Evolutionary conservation across 2,113 vertebrate genomes (phyloP).

Genomic region (Argyrosomus japonicus): DNA sequence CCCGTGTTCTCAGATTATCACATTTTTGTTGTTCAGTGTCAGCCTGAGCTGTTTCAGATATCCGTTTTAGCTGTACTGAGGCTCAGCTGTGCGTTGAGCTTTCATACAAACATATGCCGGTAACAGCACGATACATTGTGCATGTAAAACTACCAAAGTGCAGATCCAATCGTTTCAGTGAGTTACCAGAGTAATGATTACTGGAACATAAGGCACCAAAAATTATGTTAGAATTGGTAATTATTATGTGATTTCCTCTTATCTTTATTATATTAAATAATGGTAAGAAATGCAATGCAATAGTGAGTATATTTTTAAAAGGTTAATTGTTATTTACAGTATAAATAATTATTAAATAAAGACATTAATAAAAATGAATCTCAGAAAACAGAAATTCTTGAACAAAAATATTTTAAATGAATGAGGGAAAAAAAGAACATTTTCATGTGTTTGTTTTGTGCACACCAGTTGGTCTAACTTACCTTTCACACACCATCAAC

Average conservation of each 20-base stretch:
- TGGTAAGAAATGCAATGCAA: not conserved
- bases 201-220: not conserved
- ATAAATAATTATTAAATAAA: not conserved
- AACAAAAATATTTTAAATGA: not conserved
- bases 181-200: not conserved
- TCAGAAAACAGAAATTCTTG: constrained; percentile 2
- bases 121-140: not conserved
- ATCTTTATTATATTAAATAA: constrained; percentile 5
- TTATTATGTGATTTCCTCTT: not conserved
- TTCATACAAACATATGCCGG: not conserved
- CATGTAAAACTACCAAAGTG: not conserved
- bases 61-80: not conserved
- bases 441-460: constrained; percentile 46
- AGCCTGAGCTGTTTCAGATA: not conserved
- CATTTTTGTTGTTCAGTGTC: not conserved
- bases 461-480: constrained; percentile 40
- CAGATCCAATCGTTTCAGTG: not conserved
- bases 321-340: not conserved
- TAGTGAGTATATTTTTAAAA: constrained; percentile 5
- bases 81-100: not conserved
- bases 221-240: not conserved
- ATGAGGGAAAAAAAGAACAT: not conserved
- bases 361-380: not conserved
- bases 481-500: constrained; percentile 51
- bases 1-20: not conserved